Percentiles rank a stretch among this genome's conserved stretches.
Conservation (phyloP, 2,797 vertebrate genomes). For the Pogonophryne albipinna region DNA sequence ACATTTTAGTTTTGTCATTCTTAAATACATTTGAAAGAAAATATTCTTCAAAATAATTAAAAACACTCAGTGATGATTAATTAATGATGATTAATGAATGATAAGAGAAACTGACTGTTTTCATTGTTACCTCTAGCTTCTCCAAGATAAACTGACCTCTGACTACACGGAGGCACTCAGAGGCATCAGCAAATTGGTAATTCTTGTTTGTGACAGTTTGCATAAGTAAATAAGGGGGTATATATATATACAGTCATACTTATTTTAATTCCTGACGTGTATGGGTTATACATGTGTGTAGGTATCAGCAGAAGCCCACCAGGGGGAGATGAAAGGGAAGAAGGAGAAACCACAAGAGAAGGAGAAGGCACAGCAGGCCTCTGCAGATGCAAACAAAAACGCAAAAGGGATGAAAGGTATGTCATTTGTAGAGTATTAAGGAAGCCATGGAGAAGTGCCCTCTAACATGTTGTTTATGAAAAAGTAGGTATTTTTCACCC, state of each 20-base stretch:
- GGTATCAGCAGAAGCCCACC: slow-evolving; percentile 60
- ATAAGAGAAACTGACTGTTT: slow-evolving; percentile 3
- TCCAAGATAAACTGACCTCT: slow-evolving; percentile 81
- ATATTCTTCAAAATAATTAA: neutral
- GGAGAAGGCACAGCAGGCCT: slow-evolving; percentile 59
- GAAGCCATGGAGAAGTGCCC: neutral
- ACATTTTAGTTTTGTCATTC: neutral
- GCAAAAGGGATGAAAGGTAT: slow-evolving; percentile 83
- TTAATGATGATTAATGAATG: neutral
- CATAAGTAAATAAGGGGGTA: neutral
- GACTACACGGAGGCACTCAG: slow-evolving; percentile 83
- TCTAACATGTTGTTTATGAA: neutral
- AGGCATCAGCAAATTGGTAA: slow-evolving; percentile 86
- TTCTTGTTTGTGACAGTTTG: neutral
- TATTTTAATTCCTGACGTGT: neutral
- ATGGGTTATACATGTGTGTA: slow-evolving; percentile 29
- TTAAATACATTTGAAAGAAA: neutral
- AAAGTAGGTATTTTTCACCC: neutral
- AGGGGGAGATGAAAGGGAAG: slow-evolving; percentile 80
- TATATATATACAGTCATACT: neutral
- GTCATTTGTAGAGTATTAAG: slow-evolving; percentile 10
- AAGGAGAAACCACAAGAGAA: slow-evolving; percentile 64
- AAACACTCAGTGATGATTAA: neutral
- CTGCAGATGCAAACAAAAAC: slow-evolving; percentile 49
- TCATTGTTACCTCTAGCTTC: slow-evolving; percentile 39